Percentiles rank a stretch among this genome's conserved stretches.
These are phyloP conservation scores for Schlechtendalia chinensis DNA, from an alignment of 1,140 invertebrate species.

Conservation along the genomic window DNA sequence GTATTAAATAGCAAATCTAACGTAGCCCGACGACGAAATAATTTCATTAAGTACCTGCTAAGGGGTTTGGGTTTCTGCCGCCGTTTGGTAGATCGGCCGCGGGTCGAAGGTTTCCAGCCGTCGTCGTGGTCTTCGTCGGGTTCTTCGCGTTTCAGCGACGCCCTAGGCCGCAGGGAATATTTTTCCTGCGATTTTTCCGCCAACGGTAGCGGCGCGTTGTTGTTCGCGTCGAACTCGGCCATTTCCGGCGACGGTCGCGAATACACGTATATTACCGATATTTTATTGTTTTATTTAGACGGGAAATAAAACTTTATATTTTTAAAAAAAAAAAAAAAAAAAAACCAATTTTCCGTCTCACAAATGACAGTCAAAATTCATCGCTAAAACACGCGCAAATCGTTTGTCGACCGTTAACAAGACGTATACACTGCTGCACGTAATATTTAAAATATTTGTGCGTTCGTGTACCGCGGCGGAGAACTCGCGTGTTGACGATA, in stretches of 20 bases:
- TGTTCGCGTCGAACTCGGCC: conserved; percentile 54
- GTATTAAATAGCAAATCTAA: too few relatives aligned
- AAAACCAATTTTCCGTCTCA: neutral
- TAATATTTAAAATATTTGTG: too few relatives aligned
- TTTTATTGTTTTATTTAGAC: neutral
- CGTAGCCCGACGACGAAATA: neutral
- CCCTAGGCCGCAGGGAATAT: conserved; percentile 54
- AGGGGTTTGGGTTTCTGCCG: conserved; percentile 76
- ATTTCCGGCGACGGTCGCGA: neutral
- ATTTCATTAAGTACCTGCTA: conserved; percentile 70
- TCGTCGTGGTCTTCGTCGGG: conserved; percentile 52
- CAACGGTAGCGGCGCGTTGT: conserved; percentile 50
- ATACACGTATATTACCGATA: neutral
- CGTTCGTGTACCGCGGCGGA: neutral
- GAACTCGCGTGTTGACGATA: conserved; percentile 9
- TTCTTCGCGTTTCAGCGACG: conserved; percentile 50
- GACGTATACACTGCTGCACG: neutral
- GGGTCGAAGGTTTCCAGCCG: conserved; percentile 49
- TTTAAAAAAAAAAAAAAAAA: neutral
- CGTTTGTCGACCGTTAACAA: neutral
- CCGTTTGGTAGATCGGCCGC: conserved; percentile 54
- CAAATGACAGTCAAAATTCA: conserved; percentile 48
- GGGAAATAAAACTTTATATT: neutral
- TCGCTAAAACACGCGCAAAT: neutral
- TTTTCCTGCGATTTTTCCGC: conserved; percentile 52